Percentiles rank a stretch among this genome's conserved stretches.
These are phyloP conservation scores for Pararge aegeria DNA, from an alignment of 1,140 invertebrate genomes.

Conservation along the genomic window DNA sequence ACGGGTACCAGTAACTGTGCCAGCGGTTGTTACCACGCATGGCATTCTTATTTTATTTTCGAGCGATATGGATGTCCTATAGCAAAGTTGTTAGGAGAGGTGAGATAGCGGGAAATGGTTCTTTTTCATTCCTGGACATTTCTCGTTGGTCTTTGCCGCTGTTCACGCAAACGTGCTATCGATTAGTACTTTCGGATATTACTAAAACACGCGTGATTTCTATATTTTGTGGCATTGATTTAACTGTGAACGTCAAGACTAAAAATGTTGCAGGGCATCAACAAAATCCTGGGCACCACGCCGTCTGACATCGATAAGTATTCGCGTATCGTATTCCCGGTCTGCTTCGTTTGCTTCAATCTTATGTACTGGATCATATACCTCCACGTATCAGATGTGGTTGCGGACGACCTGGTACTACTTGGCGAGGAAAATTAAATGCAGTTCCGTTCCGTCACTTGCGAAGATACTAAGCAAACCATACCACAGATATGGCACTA, in stretches of 20 bases:
- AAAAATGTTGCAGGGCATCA: slow-evolving; percentile 84
- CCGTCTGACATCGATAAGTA: slow-evolving; percentile 98
- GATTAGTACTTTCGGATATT: too few relatives aligned
- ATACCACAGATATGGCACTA: slow-evolving; percentile 16
- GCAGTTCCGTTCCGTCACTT: background rate
- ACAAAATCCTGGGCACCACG: slow-evolving; percentile 93
- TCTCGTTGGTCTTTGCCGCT: too few relatives aligned
- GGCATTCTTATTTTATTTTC: too few relatives aligned
- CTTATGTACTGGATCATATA: slow-evolving; percentile 99
- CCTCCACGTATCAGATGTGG: slow-evolving; percentile 95
- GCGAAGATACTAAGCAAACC: slow-evolving; percentile 1
- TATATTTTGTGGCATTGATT: slow-evolving; percentile 1
- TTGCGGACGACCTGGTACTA: slow-evolving; percentile 94
- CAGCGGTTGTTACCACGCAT: too few relatives aligned
- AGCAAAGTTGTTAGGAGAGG: too few relatives aligned
- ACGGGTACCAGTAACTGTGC: too few relatives aligned
- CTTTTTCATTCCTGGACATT: too few relatives aligned
- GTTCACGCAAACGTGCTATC: too few relatives aligned
- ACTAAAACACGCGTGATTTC: too few relatives aligned
- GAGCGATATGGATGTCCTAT: too few relatives aligned
- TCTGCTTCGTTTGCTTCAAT: slow-evolving; percentile 98
- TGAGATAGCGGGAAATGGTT: too few relatives aligned
- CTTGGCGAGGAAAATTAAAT: slow-evolving; percentile 89
- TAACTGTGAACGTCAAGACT: slow-evolving; percentile 40
- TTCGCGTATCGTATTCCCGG: slow-evolving; percentile 96